Conservation (phyloP, 2,888 invertebrate genomes). For the Bhutanitis thaidina region DNA sequence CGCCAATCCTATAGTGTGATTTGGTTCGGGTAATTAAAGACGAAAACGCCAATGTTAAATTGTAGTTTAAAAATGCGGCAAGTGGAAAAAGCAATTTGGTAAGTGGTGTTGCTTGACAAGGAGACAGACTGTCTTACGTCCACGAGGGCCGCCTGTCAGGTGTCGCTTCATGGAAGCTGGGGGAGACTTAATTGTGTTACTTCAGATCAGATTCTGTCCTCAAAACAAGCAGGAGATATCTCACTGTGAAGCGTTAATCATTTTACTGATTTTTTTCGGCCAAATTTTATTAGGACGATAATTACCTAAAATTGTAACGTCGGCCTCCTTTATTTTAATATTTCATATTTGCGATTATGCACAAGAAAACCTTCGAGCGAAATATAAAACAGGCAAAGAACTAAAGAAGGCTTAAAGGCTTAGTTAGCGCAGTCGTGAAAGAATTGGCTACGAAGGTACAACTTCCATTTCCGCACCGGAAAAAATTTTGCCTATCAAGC, state of each 20-base stretch:
- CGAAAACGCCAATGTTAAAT: neutral
- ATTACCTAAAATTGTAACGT: no score
- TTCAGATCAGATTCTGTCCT: conserved; percentile 10
- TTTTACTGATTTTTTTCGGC: neutral
- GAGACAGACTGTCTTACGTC: conserved; percentile 17
- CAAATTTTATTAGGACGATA: no score
- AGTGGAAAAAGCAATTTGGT: conserved; percentile 17
- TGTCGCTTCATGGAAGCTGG: conserved; percentile 5
- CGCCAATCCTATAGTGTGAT: neutral
- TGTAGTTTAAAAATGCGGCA: conserved; percentile 15
- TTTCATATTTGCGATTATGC: no score
- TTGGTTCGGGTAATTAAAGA: conserved; percentile 8
- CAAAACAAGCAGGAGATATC: conserved; percentile 2
- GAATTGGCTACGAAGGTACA: no score
- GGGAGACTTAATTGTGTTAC: conserved; percentile 16
- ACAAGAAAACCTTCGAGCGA: no score
- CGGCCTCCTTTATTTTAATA: no score
- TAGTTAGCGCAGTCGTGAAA: no score
- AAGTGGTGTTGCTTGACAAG: conserved; percentile 17
- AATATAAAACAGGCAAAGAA: no score
- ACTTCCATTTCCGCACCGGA: no score
- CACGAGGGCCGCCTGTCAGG: conserved; percentile 19
- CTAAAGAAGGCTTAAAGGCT: no score
- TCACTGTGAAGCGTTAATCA: neutral
- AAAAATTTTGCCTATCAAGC: no score